Percentiles rank a stretch among this genome's conserved stretches.
Conservation (phyloP, 2,888 invertebrate genomes). For the Sinohyriopsis cumingii region DNA sequence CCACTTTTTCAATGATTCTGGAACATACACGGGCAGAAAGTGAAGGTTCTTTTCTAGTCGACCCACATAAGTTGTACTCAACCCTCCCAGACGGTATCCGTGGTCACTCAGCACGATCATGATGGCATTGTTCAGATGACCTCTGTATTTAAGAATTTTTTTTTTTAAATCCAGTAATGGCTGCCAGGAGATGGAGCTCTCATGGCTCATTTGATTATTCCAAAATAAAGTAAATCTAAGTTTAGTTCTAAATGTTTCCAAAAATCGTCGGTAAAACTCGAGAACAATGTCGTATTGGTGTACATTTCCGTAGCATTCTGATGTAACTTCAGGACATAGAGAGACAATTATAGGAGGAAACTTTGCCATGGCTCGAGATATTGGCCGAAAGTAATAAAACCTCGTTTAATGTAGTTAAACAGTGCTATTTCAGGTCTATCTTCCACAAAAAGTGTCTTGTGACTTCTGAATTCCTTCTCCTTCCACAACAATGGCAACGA, state of each 20-base stretch:
- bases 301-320: slow-evolving; percentile 79
- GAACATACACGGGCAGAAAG: slow-evolving; percentile 82
- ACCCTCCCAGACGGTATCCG: slow-evolving; percentile 73
- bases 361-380: slow-evolving; percentile 76
- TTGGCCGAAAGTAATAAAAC: slow-evolving; percentile 87
- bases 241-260: slow-evolving; percentile 76
- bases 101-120: slow-evolving; percentile 83
- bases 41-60: slow-evolving; percentile 89
- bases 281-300: slow-evolving; percentile 80
- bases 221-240: slow-evolving; percentile 88
- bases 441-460: slow-evolving; percentile 80
- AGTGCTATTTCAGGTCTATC: slow-evolving; percentile 84
- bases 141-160: slow-evolving; percentile 66
- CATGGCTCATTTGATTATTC: slow-evolving; percentile 88
- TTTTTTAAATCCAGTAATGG: slow-evolving; percentile 77
- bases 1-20: slow-evolving; percentile 80
- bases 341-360: slow-evolving; percentile 30
- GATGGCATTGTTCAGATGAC: slow-evolving; percentile 51
- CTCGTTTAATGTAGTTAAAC: slow-evolving; percentile 83
- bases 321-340: neutral
- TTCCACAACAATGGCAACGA: slow-evolving; percentile 10
- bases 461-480: neutral
- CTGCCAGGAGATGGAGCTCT: slow-evolving; percentile 84
- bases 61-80: slow-evolving; percentile 79
- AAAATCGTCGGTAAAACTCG: slow-evolving; percentile 76